phyloP scores from a whole-genome alignment of 2,113 vertebrate genomes.

The Cyrtonyx montezumae region DNA sequence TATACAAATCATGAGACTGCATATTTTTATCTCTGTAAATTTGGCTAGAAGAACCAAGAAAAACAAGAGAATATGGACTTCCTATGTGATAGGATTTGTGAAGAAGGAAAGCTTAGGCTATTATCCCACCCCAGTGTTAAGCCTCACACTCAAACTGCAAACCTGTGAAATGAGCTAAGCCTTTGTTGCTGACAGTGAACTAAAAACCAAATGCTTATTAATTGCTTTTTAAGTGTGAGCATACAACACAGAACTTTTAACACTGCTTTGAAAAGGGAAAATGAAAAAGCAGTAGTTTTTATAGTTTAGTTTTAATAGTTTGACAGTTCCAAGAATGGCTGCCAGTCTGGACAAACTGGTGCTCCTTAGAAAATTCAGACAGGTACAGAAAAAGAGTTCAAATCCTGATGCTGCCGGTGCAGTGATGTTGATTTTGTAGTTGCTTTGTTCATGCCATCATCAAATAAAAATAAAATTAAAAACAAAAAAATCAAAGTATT shows the following conservation, averaged over 20 bases:
- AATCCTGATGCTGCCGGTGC: conserved; percentile 57
- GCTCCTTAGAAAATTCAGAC: conserved; percentile 49
- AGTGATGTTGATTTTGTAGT: conserved; percentile 42
- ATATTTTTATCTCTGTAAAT: background rate
- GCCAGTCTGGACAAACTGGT: conserved; percentile 58
- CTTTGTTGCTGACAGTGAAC: background rate
- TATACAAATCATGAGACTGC: background rate
- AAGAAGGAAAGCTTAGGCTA: background rate
- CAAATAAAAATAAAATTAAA: background rate
- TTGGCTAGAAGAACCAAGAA: background rate
- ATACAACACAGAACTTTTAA: background rate
- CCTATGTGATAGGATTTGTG: background rate
- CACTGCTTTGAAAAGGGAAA: conserved; percentile 19
- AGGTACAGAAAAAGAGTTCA: conserved; percentile 27
- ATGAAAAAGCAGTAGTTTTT: background rate
- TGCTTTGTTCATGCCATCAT: conserved; percentile 67
- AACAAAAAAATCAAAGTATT: conserved; percentile 1
- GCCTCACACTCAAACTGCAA: background rate
- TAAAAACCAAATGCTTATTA: background rate
- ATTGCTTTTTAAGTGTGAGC: background rate
- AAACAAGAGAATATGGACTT: background rate
- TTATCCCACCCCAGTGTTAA: background rate
- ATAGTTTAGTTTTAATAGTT: background rate
- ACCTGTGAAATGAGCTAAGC: background rate
- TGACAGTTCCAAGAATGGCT: conserved; percentile 62